Base-by-base conservation (phyloP, 37 sponge, comb jelly and placozoan genomes). In the Theonella swinhoei region DNA sequence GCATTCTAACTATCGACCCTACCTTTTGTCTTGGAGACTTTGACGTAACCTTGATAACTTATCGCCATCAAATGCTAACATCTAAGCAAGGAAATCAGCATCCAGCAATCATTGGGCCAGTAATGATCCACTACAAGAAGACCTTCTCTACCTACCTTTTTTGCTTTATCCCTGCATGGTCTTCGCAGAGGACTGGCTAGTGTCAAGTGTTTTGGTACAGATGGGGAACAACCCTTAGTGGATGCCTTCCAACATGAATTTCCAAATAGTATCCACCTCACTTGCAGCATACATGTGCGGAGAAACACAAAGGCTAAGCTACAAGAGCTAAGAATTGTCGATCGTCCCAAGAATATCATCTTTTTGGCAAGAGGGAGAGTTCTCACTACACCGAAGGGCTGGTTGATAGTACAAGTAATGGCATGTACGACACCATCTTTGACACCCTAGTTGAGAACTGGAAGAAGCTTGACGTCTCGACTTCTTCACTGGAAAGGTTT, bases 31-130 rank as follows among this genome's bases (percentile, higher is more conserved):
- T 58, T 58, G 60, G 19, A n/a, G 89, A 88, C 59, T 88, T 88
- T 62, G 83, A 88, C 35, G 89, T 88, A 1, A 88, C 83, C 24
- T 33, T 74, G 0, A 82, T 82, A 54, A 88, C 89, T 30, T 58
- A 58, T 58, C 60, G 60, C 19, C 60, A 58, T 19, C 11, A 58
- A 19, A 20, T 58, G 60, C 60, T 58, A 58, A 58, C 19, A 58
- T 58, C 60, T 58, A 11, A 19, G 11, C 60, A 58, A 58, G 11
- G 17, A 19, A 58, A 58, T 58, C 19, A 19, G 17, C 60, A 58
- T 58, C 60, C 60, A 11, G 60, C 60, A 58, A 58, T 58, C 11
- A 58, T 58, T 11, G 60, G 60, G 11, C 60, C 60, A 58, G 17
- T 58, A 19, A 11, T 58, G 19, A 58, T 58, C 60, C 60, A 58